Evolutionary conservation across 2,113 vertebrate genomes (phyloP).

Genomic region (Illadopsis cleaveri): DNA sequence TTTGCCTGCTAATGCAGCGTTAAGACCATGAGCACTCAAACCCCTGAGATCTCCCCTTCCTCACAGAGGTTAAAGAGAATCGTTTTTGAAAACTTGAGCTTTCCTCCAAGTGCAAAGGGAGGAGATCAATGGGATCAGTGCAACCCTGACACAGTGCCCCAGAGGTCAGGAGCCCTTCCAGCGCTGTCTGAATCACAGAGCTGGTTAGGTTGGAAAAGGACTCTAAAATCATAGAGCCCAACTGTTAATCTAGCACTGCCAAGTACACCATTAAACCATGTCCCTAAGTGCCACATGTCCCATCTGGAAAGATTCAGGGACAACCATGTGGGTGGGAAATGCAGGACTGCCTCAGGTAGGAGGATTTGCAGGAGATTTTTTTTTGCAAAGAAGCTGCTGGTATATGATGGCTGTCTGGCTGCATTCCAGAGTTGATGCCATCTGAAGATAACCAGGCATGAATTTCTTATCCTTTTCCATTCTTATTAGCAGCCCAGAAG

Average conservation of each 20-base stretch:
- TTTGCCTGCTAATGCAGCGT: background rate
- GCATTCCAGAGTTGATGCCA: background rate
- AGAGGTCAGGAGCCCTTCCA: background rate
- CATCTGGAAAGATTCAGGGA: background rate
- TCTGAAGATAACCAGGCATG: background rate
- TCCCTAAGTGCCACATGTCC: background rate
- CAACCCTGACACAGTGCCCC: background rate
- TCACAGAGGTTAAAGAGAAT: conserved; percentile 33
- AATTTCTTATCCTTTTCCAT: background rate
- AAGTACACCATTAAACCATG: background rate
- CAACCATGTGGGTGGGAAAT: background rate
- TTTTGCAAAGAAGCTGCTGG: background rate
- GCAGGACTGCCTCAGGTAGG: background rate
- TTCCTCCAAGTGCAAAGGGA: background rate
- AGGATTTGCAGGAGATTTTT: background rate
- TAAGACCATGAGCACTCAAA: background rate
- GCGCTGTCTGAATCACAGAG: background rate
- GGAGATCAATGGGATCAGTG: conserved; percentile 11
- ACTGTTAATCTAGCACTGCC: background rate
- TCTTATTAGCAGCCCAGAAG: background rate
- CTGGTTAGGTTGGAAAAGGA: background rate
- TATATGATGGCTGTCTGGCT: background rate
- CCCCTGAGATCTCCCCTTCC: background rate
- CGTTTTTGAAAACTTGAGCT: background rate
- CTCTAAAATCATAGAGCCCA: background rate